These are phyloP conservation scores for Ploceus nigricollis DNA, from an alignment of 2,113 vertebrate species.

Conservation along the genomic window DNA sequence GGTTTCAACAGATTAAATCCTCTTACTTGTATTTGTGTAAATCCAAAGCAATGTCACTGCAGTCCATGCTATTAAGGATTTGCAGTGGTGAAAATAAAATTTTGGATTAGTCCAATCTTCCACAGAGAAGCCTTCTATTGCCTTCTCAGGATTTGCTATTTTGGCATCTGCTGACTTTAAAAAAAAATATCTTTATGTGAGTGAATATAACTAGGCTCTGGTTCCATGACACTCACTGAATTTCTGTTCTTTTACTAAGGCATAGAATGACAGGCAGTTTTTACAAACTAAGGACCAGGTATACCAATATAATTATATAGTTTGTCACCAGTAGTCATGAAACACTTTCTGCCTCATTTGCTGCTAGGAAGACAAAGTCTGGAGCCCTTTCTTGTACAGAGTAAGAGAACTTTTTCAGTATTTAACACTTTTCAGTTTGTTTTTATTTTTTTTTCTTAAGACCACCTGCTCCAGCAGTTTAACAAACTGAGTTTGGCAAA, in stretches of 20 bases:
- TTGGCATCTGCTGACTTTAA: neutral
- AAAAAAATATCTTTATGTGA: neutral
- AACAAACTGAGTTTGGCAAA: neutral
- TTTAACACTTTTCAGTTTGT: neutral
- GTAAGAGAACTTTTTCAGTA: neutral
- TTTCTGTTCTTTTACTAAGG: neutral
- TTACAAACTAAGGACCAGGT: neutral
- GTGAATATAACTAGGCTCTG: neutral
- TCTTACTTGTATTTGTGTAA: slow-evolving; percentile 24
- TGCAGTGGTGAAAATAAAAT: slow-evolving; percentile 28
- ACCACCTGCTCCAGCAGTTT: neutral
- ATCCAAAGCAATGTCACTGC: neutral
- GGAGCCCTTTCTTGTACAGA: neutral
- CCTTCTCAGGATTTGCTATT: slow-evolving; percentile 23
- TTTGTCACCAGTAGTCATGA: neutral
- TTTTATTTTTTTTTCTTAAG: neutral
- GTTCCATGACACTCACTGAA: neutral
- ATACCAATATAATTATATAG: neutral
- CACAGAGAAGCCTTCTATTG: neutral
- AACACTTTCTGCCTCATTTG: neutral
- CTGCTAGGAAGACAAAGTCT: neutral
- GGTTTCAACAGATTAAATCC: slow-evolving; percentile 22
- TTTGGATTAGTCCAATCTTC: slow-evolving; percentile 12
- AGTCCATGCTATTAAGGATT: neutral
- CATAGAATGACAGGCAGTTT: neutral